Evolutionary conservation across 2,113 vertebrate species (phyloP).

Genomic region (Scophthalmus maximus): DNA sequence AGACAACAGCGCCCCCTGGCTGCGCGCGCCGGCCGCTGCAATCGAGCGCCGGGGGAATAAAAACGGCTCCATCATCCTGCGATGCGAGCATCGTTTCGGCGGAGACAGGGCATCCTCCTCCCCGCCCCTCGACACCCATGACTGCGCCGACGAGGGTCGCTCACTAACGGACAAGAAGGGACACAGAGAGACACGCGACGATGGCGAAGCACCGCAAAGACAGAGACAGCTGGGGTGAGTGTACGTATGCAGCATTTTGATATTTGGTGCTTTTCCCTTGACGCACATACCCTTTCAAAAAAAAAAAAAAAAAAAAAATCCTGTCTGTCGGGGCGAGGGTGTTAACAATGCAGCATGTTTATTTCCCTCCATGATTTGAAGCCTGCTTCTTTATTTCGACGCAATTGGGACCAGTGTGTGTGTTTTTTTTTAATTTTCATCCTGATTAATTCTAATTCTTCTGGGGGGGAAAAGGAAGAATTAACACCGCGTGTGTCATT

Average conservation of each 20-base stretch:
- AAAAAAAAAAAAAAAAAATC: too few species aligned
- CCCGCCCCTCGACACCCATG: constrained; percentile 66
- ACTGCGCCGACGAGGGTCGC: constrained; percentile 62
- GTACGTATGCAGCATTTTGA: constrained; percentile 63
- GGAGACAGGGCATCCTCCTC: constrained; percentile 73
- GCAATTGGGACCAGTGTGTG: background rate
- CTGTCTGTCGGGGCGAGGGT: constrained; percentile 40
- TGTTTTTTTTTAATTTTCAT: background rate
- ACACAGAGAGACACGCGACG: constrained; percentile 48
- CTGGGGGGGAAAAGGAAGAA: too few species aligned
- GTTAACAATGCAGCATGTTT: constrained; percentile 49
- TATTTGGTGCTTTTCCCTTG: constrained; percentile 29
- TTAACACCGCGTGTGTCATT: too few species aligned
- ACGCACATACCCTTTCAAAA: constrained; percentile 32
- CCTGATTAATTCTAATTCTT: background rate
- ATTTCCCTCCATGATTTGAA: constrained; percentile 19
- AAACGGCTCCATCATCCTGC: constrained; percentile 77
- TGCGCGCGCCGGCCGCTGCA: background rate
- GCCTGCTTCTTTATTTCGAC: constrained; percentile 11
- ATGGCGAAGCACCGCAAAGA: constrained; percentile 90
- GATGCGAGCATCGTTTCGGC: constrained; percentile 77
- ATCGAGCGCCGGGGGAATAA: constrained; percentile 42
- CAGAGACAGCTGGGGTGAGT: constrained; percentile 95
- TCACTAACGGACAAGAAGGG: constrained; percentile 39
- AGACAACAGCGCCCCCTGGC: constrained; percentile 64